A percentile compares a stretch with the other conserved stretches of the same genome.
Evolutionary conservation across 2,113 vertebrate species (phyloP).

Genomic region (Halcyon senegalensis): DNA sequence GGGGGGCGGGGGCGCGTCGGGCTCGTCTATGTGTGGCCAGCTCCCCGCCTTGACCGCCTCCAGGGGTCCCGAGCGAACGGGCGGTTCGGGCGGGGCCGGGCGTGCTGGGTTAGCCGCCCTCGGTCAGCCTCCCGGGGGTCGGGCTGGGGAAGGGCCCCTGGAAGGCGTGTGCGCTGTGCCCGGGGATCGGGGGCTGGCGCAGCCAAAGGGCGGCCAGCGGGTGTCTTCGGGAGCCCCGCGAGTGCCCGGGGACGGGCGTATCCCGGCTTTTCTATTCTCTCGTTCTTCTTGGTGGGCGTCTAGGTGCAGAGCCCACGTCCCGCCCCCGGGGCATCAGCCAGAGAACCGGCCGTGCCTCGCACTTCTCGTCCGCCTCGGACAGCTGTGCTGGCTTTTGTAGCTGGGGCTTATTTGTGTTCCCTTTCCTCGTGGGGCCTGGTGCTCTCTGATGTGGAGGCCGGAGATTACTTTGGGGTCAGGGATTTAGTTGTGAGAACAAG

Average conservation of each 20-base stretch:
- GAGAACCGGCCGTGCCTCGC: rapidly evolving
- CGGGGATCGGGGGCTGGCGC: too few relatives aligned
- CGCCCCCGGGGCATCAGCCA: background rate
- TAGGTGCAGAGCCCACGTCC: rapidly evolving
- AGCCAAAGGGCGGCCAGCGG: background rate
- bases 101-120: background rate
- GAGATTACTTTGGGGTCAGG: background rate
- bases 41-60: background rate
- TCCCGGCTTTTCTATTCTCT: background rate
- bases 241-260: too few relatives aligned
- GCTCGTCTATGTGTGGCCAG: background rate
- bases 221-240: rapidly evolving
- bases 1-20: background rate
- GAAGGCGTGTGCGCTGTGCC: rapidly evolving
- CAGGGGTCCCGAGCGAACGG: background rate
- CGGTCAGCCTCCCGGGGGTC: too few relatives aligned
- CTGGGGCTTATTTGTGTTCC: rapidly evolving
- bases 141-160: background rate
- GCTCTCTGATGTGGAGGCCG: background rate
- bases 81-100: background rate
- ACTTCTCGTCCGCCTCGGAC: rapidly evolving
- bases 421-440: rapidly evolving
- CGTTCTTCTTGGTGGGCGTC: too few relatives aligned
- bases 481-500: background rate
- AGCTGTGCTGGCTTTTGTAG: background rate